Evolutionary conservation across 2,113 vertebrate species (phyloP).

Genomic region (Gasterosteus nipponicus): DNA sequence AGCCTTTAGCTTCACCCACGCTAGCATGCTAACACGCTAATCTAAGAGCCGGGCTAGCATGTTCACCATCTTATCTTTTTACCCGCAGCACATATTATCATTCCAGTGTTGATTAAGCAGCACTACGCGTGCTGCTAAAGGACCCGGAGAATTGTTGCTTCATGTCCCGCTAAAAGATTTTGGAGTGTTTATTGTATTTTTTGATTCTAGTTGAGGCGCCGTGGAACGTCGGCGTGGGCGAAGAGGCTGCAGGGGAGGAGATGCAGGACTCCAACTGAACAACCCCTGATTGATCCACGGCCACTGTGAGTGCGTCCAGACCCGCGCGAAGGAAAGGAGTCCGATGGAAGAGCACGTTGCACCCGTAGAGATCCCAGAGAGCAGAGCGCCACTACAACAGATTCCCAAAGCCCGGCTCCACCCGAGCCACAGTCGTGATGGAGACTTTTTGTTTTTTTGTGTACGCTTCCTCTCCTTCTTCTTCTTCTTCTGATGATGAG

Average conservation of each 20-base stretch:
- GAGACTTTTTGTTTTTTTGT: neutral
- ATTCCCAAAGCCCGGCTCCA: conserved; percentile 47
- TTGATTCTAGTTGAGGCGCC: conserved; percentile 48
- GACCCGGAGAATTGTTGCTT: neutral
- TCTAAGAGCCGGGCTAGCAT: neutral
- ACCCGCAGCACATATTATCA: neutral
- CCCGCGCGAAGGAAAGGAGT: conserved; percentile 1
- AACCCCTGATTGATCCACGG: conserved; percentile 11
- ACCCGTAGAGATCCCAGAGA: neutral
- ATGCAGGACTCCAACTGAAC: conserved; percentile 67
- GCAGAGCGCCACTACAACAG: conserved; percentile 10
- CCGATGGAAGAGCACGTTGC: conserved; percentile 10
- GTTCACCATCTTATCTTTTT: too few relatives aligned
- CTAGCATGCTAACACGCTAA: neutral
- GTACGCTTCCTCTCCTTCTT: neutral
- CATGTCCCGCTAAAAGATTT: neutral
- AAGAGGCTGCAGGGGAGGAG: conserved; percentile 54
- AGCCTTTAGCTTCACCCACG: too few relatives aligned
- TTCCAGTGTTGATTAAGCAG: neutral
- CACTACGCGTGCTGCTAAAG: neutral
- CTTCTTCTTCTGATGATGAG: neutral
- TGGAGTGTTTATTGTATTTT: neutral
- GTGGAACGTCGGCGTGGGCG: conserved; percentile 13
- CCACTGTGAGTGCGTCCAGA: conserved; percentile 53
- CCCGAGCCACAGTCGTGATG: conserved; percentile 38